Conservation (phyloP, 2,113 vertebrate species). For the Pseudorectes ferrugineus region DNA sequence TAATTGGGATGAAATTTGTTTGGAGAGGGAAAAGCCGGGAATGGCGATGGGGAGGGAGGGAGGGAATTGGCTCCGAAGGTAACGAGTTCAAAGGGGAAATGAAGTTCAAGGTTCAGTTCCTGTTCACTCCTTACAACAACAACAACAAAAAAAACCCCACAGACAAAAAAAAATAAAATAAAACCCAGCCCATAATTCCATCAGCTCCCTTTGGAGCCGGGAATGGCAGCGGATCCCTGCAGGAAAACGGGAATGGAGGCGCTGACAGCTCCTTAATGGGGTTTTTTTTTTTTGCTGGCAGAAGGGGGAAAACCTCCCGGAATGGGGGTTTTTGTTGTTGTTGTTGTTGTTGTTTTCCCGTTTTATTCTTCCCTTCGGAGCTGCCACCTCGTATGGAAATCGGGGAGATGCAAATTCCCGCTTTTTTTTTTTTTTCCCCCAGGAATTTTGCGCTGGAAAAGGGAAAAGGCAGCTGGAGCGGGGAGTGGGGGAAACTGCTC, state of each 20-base stretch:
- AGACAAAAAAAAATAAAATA: neutral
- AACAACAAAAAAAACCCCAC: neutral
- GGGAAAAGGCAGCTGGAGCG: neutral
- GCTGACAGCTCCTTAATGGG: constrained; percentile 32
- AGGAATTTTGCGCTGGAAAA: neutral
- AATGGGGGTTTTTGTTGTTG: neutral
- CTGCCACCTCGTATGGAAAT: constrained; percentile 16
- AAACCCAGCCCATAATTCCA: neutral
- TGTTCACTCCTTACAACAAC: constrained; percentile 62
- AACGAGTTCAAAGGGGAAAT: constrained; percentile 82
- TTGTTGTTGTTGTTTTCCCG: too few species aligned
- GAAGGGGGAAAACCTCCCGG: constrained; percentile 7
- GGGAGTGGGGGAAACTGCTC: neutral
- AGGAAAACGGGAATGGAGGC: constrained; percentile 59
- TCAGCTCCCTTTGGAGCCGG: constrained; percentile 21
- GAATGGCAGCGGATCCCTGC: constrained; percentile 45
- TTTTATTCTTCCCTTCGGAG: constrained; percentile 36
- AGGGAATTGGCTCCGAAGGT: constrained; percentile 75
- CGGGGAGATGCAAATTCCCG: neutral
- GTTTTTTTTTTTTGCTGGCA: neutral
- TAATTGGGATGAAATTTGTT: constrained; percentile 82
- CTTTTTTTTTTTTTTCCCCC: neutral
- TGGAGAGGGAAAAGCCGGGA: constrained; percentile 60
- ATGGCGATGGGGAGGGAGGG: neutral
- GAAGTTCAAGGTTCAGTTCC: constrained; percentile 84